Base-by-base conservation (phyloP, 2,113 vertebrate genomes). In the Anhinga anhinga region DNA sequence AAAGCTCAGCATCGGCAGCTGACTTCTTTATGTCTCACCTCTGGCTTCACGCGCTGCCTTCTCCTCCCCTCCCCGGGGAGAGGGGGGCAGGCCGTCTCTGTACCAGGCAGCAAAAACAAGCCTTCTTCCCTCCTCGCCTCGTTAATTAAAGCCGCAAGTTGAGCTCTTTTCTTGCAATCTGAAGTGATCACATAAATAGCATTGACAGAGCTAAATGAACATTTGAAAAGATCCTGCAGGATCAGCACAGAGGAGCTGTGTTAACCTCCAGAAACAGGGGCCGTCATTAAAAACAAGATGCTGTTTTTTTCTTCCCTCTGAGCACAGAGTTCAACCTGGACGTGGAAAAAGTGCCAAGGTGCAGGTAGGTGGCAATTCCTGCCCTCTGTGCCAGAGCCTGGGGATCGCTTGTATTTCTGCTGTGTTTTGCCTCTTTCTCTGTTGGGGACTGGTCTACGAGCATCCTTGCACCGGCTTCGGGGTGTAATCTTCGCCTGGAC, bases 21-120 rank as follows among this genome's bases (percentile, higher is more conserved):
- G 85, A 63, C 47, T 81, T 55, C 91, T 80, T 93, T 56, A 40
- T 78, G 32, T 78, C 59, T 90, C 82, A 67, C 88, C 90, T 88
- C 77, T 0, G 0, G 61, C 78, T 89, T 88, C 7, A 1, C 53
- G 30, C 0, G 0, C 87, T 85, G 73, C 78, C 40, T 71, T 69
- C 44, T 89, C 16, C 65, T 83, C 16, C 18, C 47, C 11, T 2
- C 42, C 14, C 2, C 2, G 1, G 14, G 12, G 47, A 59, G 44
- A 74, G 29, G 2, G 13, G 10, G 11, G 7, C 59, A 91, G 45
- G 61, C 49, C 44, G 44, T 55, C 61, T 40, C 1, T 9, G 26
- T 72, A 56, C 12, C 32, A 84, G 44, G 50, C 59, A 30, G 23
- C 1, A 6, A 69, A 85, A 95, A 55, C 40, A 65, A 55, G 85